Evolutionary conservation across 2,888 invertebrate species (phyloP), one percentile per base, ranked within the genome.

Genomic region (Galeopsomyia nigrocyanea): DNA sequence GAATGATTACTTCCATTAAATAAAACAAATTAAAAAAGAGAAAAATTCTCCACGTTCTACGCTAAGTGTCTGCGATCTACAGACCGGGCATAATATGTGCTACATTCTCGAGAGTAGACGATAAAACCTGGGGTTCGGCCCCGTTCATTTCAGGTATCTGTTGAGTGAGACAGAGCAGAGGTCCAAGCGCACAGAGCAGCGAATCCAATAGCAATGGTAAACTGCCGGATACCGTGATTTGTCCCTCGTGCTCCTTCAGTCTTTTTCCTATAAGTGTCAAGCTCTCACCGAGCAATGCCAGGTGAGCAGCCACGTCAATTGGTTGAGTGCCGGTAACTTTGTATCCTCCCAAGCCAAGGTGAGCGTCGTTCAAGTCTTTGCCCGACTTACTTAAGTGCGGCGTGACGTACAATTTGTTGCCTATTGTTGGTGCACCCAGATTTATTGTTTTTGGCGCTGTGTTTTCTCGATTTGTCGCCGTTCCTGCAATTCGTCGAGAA

Each of bases 191-290:
- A 87, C 98, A 98, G 46, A 98, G 89, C 74, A 98, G 87, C 2
- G 97, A 97, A 88, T 98, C 98, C 76, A 98, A 87, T 16, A 98
- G 88, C 16, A 98, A 96, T 0, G 97, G 97, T 71, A 98, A 90
- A 73, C 96, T 97, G 0, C 97, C 98, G 0, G 97, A 97, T 17
- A 98, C 97, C 0, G 97, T 96, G 75, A 97, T 96, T 87, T 97
- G 95, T 14, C 97, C 97, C 92, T 96, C 95, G 81, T 97, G 97
- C 81, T 97, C 97, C 85, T 96, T 96, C 6, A 98, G 90, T 51
- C 97, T 88, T 85, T 95, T 95, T 0, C 98, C 98, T 78, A 98
- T 97, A 82, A 96, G 96, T 60, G 94, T 94, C 19, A 98, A 89
- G 81, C 96, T 97, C 87, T 98, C 98, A 0, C 98, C 98, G 16